A percentile compares a stretch with the other conserved stretches of the same genome.
phyloP scores from a whole-genome alignment of 2,113 vertebrate species.

The Mionectes macconnelli region DNA sequence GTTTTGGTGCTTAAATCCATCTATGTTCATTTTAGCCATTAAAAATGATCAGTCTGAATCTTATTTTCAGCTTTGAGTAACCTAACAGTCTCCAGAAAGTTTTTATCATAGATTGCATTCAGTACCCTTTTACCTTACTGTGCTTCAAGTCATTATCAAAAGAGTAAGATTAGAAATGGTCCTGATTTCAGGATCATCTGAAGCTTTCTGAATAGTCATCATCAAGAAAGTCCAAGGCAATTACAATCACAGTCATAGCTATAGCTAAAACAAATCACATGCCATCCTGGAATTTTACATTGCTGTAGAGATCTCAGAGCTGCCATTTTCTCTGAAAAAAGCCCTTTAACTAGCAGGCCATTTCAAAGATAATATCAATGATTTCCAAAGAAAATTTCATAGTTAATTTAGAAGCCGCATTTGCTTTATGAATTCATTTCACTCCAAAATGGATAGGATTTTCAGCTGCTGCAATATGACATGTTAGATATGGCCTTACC shows the following conservation, averaged over 20 bases:
- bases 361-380: background rate
- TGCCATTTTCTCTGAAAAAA: constrained; percentile 1
- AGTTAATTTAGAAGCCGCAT: background rate
- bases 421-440: background rate
- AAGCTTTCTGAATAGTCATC: constrained; percentile 17
- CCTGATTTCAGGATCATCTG: background rate
- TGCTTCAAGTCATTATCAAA: background rate
- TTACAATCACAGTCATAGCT: background rate
- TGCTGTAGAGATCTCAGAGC: background rate
- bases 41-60: background rate
- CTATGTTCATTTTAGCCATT: background rate
- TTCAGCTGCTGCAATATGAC: background rate
- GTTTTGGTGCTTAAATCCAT: background rate
- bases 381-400: background rate
- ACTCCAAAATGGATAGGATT: background rate
- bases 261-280: background rate
- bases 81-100: background rate
- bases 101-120: background rate
- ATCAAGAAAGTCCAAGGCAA: background rate
- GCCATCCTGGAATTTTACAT: background rate
- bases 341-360: background rate
- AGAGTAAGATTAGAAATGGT: background rate
- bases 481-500: background rate
- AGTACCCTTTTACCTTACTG: background rate
- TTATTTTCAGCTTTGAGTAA: background rate